These are phyloP conservation scores for Agonopterix alstromeriana DNA, from an alignment of 2,888 invertebrate genomes.

Conservation along the genomic window DNA sequence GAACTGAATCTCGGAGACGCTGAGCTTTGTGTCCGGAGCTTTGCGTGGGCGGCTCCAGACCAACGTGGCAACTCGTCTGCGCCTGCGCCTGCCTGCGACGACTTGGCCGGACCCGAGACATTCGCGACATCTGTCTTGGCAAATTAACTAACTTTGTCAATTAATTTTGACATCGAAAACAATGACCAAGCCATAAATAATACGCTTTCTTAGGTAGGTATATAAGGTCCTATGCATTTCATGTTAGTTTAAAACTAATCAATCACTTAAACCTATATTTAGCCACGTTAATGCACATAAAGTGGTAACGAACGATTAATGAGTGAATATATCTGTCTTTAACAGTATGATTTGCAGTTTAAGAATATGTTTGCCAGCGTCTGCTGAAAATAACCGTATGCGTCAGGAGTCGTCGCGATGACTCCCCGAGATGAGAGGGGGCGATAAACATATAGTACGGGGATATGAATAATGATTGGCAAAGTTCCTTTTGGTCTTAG, in stretches of 20 bases:
- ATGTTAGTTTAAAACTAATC: too few species aligned
- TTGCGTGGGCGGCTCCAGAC: slow-evolving; percentile 48
- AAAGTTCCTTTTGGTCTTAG: slow-evolving; percentile 39
- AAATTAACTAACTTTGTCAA: slow-evolving; percentile 41
- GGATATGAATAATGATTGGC: slow-evolving; percentile 61
- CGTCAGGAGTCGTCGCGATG: slow-evolving; percentile 57
- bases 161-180: slow-evolving; percentile 37
- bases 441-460: slow-evolving; percentile 43
- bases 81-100: slow-evolving; percentile 33
- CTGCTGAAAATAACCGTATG: slow-evolving; percentile 53
- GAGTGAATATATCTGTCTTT: slow-evolving; percentile 15
- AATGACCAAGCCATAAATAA: slow-evolving; percentile 7
- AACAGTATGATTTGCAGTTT: slow-evolving; percentile 27
- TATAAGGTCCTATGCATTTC: too few species aligned
- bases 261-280: too few species aligned
- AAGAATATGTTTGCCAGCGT: slow-evolving; percentile 23
- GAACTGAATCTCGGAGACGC: slow-evolving; percentile 45
- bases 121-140: slow-evolving; percentile 56
- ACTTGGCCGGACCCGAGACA: slow-evolving; percentile 31
- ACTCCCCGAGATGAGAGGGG: slow-evolving; percentile 39
- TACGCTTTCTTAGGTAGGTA: not conserved
- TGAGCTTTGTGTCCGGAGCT: slow-evolving; percentile 56
- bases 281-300: slow-evolving; percentile 5
- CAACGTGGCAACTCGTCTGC: slow-evolving; percentile 13
- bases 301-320: slow-evolving; percentile 7